Percentiles rank a stretch among this genome's conserved stretches.
phyloP scores from a whole-genome alignment of 2,797 vertebrate genomes.

The Acrocephalus scirpaceus region DNA sequence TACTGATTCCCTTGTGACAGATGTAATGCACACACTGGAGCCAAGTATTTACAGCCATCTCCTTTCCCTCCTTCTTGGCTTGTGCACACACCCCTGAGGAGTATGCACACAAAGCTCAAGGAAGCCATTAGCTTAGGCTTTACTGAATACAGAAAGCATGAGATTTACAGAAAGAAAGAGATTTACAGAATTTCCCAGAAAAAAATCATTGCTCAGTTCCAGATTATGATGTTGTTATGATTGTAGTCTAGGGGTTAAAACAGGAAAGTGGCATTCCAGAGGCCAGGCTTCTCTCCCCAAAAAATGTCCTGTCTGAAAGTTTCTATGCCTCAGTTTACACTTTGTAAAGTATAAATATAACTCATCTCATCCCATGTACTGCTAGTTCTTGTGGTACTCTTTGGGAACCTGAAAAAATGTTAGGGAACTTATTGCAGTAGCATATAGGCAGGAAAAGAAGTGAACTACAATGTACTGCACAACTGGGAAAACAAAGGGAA shows the following conservation, averaged over 20 bases:
- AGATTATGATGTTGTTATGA: constrained; percentile 18
- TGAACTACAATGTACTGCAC: background rate
- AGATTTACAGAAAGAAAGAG: constrained; percentile 50
- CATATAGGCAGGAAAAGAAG: background rate
- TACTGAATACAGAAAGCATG: constrained; percentile 41
- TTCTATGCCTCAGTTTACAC: background rate
- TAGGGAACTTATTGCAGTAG: background rate
- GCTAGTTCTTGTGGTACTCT: background rate
- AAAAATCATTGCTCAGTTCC: constrained; percentile 47
- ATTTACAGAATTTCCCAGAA: constrained; percentile 45
- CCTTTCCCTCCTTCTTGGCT: constrained; percentile 54
- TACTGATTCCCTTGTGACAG: constrained; percentile 51
- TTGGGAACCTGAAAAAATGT: background rate
- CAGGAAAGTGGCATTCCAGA: background rate
- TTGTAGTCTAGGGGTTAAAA: constrained; percentile 26
- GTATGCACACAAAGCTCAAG: constrained; percentile 49
- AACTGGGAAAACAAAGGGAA: background rate
- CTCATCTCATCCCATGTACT: background rate
- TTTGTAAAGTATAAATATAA: background rate
- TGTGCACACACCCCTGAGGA: constrained; percentile 33
- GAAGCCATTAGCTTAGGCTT: constrained; percentile 58
- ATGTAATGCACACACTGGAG: constrained; percentile 50
- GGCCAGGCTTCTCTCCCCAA: background rate
- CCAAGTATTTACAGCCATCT: constrained; percentile 68
- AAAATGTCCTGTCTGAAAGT: background rate